Evolutionary conservation across 2,888 invertebrate species (phyloP).

Genomic region (Lycia hirtaria): DNA sequence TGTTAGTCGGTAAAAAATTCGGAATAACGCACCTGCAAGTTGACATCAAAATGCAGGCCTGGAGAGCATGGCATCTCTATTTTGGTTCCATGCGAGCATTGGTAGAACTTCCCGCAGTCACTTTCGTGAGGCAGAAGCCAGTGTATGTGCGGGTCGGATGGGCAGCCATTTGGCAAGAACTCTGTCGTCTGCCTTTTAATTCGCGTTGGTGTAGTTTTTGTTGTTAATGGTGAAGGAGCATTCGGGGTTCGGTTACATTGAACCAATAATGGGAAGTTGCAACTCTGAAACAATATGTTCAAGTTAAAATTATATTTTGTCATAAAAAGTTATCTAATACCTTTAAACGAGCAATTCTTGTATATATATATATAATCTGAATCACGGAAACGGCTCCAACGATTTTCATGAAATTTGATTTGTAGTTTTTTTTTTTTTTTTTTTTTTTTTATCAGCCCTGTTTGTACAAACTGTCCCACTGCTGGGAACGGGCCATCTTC

Average conservation of each 20-base stretch:
- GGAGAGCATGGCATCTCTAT: conserved; percentile 49
- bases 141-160: conserved; percentile 45
- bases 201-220: neutral
- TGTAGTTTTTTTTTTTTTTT: too few species aligned
- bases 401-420: too few species aligned
- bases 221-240: conserved; percentile 7
- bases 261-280: conserved; percentile 38
- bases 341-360: too few species aligned
- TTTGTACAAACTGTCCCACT: too few species aligned
- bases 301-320: conserved; percentile 1
- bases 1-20: too few species aligned
- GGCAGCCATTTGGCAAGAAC: conserved; percentile 53
- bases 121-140: conserved; percentile 56
- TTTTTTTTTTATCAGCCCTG: too few species aligned
- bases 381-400: too few species aligned
- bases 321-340: too few species aligned
- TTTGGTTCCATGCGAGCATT: conserved; percentile 56
- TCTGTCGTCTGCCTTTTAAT: neutral
- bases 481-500: too few species aligned
- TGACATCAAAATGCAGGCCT: conserved; percentile 55
- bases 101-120: conserved; percentile 59
- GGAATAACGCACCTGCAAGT: conserved; percentile 58
- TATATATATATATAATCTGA: too few species aligned
- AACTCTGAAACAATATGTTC: conserved; percentile 44
- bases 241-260: conserved; percentile 16